phyloP scores from a whole-genome alignment of 2,888 invertebrate species.

The Lutraria lutraria region DNA sequence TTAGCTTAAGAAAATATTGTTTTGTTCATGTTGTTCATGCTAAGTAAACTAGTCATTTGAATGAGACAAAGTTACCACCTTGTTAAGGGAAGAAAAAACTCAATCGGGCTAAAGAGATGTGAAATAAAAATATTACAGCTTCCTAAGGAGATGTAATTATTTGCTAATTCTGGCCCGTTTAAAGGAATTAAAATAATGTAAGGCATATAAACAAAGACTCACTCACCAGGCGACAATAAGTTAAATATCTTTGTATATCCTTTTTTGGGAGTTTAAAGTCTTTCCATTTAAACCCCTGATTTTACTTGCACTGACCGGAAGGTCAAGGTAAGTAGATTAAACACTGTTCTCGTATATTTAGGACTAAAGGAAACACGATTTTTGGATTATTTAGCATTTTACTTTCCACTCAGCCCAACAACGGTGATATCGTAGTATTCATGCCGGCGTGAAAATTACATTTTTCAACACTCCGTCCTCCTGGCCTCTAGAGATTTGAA shows the following conservation, averaged over 20 bases:
- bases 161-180: neutral
- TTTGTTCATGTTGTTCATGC: too few relatives aligned
- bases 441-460: neutral
- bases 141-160: neutral
- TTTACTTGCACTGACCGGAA: neutral
- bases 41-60: too few relatives aligned
- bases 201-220: neutral
- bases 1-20: too few relatives aligned
- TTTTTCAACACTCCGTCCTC: neutral
- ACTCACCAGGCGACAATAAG: neutral
- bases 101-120: too few relatives aligned
- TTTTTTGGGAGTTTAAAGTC: neutral
- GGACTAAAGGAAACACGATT: neutral
- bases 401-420: neutral
- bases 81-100: too few relatives aligned
- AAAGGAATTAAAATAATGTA: neutral
- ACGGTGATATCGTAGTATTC: neutral
- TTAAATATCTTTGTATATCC: neutral
- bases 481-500: neutral
- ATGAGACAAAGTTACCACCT: too few relatives aligned
- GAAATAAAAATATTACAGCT: neutral
- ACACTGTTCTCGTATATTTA: neutral
- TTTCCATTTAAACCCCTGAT: neutral
- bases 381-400: neutral
- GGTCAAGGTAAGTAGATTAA: neutral